These are phyloP conservation scores for Carollia perspicillata DNA, from an alignment of 2,113 vertebrate genomes.

Conservation along the genomic window DNA sequence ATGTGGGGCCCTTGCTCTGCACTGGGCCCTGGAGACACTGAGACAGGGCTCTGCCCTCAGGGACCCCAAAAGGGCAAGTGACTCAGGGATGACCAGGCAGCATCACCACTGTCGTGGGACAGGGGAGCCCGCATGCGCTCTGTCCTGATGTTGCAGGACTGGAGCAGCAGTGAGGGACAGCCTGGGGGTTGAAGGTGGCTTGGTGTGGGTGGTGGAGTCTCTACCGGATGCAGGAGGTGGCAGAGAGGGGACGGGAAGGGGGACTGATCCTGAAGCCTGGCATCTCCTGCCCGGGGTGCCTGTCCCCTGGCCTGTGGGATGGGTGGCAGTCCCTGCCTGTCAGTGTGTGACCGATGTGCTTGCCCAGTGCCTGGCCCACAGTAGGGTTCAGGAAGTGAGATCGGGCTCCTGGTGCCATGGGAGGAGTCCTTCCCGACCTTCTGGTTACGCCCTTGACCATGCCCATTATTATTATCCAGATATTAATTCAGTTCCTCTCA, in stretches of 20 bases:
- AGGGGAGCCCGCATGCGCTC: fast-evolving
- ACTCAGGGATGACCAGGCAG: fast-evolving
- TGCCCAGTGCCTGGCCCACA: not conserved
- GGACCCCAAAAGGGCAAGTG: not conserved
- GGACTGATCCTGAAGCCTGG: no score
- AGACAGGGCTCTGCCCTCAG: not conserved
- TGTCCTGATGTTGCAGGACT: not conserved
- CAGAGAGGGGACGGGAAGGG: no score
- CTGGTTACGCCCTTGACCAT: fast-evolving
- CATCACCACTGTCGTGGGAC: fast-evolving
- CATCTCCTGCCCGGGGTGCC: not conserved
- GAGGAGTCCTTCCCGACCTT: not conserved
- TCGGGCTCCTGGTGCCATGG: not conserved
- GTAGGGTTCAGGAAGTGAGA: not conserved
- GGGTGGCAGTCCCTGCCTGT: not conserved
- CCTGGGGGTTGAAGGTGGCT: no score
- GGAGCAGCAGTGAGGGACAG: not conserved
- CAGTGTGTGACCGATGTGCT: fast-evolving
- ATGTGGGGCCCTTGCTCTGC: not conserved
- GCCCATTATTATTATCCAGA: not conserved
- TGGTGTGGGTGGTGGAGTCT: not conserved
- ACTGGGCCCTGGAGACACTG: not conserved
- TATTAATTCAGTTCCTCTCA: not conserved
- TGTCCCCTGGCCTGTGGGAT: not conserved
- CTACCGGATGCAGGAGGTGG: not conserved